phyloP scores from a whole-genome alignment of 2,888 invertebrate species.

The Allophyes oxyacanthae region DNA sequence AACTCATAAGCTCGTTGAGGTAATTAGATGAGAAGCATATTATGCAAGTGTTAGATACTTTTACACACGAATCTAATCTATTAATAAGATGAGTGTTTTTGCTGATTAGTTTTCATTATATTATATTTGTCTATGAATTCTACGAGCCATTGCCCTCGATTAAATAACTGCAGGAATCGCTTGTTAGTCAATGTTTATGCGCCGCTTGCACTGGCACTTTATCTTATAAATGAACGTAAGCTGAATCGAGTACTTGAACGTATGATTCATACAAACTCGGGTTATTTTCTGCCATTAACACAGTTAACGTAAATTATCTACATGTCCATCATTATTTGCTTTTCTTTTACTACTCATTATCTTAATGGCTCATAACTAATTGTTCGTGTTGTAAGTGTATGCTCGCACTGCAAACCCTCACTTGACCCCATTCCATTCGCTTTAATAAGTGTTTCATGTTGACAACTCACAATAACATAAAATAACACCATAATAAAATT shows the following conservation, averaged over 20 bases:
- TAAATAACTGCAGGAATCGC: constrained; percentile 49
- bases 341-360: constrained; percentile 14
- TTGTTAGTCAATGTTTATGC: constrained; percentile 21
- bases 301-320: constrained; percentile 22
- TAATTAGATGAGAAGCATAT: no score
- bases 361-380: constrained; percentile 8
- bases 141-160: constrained; percentile 41
- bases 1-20: no score
- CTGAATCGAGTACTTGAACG: constrained; percentile 21
- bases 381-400: constrained; percentile 15
- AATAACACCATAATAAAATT: neutral
- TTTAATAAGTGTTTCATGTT: constrained; percentile 6
- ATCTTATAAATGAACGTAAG: constrained; percentile 22
- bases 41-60: no score
- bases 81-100: constrained; percentile 1
- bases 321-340: constrained; percentile 13
- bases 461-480: constrained; percentile 2
- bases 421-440: constrained; percentile 2
- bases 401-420: neutral
- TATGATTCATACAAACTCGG: constrained; percentile 35
- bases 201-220: constrained; percentile 25
- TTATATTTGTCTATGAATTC: constrained; percentile 46
- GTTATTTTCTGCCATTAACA: constrained; percentile 25
- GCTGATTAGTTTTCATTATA: constrained; percentile 28
- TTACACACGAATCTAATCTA: no score